These are phyloP conservation scores for Atrichornis clamosus DNA, from an alignment of 2,113 vertebrate genomes.

Conservation along the genomic window DNA sequence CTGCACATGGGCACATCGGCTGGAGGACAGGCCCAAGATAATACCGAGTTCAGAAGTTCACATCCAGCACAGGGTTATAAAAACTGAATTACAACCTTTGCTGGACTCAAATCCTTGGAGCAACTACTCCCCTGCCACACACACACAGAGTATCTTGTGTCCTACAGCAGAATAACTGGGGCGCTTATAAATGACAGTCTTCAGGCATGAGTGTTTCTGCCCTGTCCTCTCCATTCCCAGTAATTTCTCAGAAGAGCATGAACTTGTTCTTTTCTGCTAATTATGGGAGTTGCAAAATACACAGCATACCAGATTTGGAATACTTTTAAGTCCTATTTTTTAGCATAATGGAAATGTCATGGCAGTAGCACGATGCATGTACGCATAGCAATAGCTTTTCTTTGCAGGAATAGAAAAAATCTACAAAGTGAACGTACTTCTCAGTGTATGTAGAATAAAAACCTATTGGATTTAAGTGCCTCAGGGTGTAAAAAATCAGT, in stretches of 20 bases:
- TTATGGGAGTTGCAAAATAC: neutral
- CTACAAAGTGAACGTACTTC: neutral
- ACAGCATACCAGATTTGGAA: neutral
- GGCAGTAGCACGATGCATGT: neutral
- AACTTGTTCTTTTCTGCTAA: neutral
- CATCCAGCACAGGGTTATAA: neutral
- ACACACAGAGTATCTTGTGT: neutral
- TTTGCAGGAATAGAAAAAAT: neutral
- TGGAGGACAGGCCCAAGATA: constrained; percentile 19
- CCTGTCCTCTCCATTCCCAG: neutral
- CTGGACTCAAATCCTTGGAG: neutral
- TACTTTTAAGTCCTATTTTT: neutral
- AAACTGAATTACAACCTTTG: neutral
- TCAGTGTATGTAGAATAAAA: neutral
- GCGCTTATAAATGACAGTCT: neutral
- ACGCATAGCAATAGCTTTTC: neutral
- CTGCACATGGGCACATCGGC: constrained; percentile 26
- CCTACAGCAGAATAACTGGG: neutral
- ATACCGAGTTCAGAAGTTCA: constrained; percentile 53
- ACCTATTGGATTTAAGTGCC: neutral
- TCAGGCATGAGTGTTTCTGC: neutral
- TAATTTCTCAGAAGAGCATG: neutral
- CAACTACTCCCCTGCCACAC: neutral
- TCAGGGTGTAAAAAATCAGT: neutral
- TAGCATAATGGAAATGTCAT: neutral